Evolutionary conservation across 2,888 invertebrate species (phyloP), one percentile per base, ranked within the genome.

Genomic region (Cenopis cana): DNA sequence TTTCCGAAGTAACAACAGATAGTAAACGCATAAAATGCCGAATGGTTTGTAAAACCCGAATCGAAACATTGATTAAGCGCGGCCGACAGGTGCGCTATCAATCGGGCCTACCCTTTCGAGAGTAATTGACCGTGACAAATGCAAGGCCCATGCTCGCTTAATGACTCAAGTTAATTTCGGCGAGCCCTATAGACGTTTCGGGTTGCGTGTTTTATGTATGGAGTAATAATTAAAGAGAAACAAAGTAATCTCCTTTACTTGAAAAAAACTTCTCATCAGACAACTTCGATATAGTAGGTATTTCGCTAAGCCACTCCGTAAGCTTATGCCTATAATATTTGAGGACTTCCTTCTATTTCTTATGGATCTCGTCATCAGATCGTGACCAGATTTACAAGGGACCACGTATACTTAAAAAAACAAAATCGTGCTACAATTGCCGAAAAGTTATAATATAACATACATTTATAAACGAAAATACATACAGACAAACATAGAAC

Each of bases 111-210:
- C 79, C 82, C 83, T 82, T 84, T 83, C 74, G 77, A 62, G 76
- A 77, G 78, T 84, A 83, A 87, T 86, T 82, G 84, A 82, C 78
- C 79, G 83, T 82, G 85, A 85, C 83, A 85, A 86, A 85, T 82
- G 83, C 78, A 79, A 75, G 74, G 77, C 69, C 77, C 79, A 75
- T 74, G 70, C 76, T 50, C 75, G 74, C 76, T 81, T 85, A 85
- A 87, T 87, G 86, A 81, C 77, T 77, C 76, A 82, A 81, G 81
- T 84, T 83, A 85, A 86, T 83, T 80, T 61, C 20, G 70, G 56
- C 41, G 29, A 50, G 36, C 50, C 60, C 46, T 41, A 71, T 67
- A 38, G 71, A 66, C 67, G 59, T 57, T 36, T 46, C 18, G 64
- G 57, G 57, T 54, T 55, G 60, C 57, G 54, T 60, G 60, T 18